Evolutionary conservation across 2,888 invertebrate genomes (phyloP).

Genomic region (Drosophila anomalata): DNA sequence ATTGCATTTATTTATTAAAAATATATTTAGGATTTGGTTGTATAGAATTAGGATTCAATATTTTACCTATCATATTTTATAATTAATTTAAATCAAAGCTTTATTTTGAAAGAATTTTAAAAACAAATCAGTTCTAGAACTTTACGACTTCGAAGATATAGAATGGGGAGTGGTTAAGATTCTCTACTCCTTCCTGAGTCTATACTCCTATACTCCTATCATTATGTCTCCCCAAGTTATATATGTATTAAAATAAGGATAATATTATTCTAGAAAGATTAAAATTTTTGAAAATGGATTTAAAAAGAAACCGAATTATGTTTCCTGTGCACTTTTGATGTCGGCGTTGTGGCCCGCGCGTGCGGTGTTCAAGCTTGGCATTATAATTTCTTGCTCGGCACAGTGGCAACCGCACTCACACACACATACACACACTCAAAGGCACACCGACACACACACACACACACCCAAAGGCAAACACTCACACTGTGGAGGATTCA

Average conservation of each 20-base stretch:
- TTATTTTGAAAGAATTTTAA: no score
- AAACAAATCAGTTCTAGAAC: no score
- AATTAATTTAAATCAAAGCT: not conserved
- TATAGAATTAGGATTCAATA: not conserved
- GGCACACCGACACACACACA: slow-evolving; percentile 28
- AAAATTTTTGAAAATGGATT: not conserved
- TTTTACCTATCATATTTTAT: not conserved
- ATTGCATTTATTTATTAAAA: no score
- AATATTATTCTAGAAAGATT: no score
- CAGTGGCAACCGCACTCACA: slow-evolving; percentile 62
- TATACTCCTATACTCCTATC: no score
- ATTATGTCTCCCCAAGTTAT: no score
- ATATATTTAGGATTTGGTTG: no score
- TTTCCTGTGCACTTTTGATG: slow-evolving; percentile 53
- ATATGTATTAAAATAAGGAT: no score
- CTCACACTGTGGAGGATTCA: slow-evolving; percentile 53
- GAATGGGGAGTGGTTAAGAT: no score
- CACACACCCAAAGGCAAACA: slow-evolving; percentile 35
- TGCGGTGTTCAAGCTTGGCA: slow-evolving; percentile 75
- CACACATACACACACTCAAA: slow-evolving; percentile 7
- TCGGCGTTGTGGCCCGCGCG: slow-evolving; percentile 52
- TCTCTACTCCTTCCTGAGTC: no score
- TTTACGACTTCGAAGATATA: no score
- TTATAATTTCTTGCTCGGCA: slow-evolving; percentile 80
- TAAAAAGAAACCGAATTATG: not conserved